Conservation (phyloP, 1,140 invertebrate species). For the Lithobius niger region DNA sequence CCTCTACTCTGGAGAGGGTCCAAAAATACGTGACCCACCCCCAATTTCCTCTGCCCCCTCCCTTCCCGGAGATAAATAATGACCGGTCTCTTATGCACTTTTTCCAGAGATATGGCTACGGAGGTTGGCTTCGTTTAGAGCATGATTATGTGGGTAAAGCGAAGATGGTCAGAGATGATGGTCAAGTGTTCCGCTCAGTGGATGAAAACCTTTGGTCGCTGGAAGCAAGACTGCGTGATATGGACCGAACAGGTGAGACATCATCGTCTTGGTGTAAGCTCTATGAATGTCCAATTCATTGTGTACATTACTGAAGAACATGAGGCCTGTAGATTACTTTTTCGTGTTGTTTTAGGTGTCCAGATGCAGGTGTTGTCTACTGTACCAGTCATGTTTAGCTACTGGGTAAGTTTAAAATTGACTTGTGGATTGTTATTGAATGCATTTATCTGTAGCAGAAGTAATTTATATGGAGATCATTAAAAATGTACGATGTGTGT, state of each 20-base stretch:
- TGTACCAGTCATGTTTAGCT: conserved; percentile 50
- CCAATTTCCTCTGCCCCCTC: too few relatives aligned
- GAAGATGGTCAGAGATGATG: conserved; percentile 42
- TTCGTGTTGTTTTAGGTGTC: conserved; percentile 36
- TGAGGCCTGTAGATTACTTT: conserved; percentile 6
- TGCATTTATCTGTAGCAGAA: too few relatives aligned
- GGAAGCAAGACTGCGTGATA: conserved; percentile 32
- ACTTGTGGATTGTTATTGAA: too few relatives aligned
- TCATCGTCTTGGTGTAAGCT: too few relatives aligned
- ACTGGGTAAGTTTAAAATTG: conserved; percentile 38
- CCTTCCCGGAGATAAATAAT: too few relatives aligned
- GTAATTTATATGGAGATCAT: too few relatives aligned
- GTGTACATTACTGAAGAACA: not conserved
- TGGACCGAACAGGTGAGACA: conserved; percentile 35
- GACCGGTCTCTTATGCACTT: too few relatives aligned
- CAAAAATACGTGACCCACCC: too few relatives aligned
- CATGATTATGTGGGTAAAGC: conserved; percentile 30
- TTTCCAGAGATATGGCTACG: conserved; percentile 41
- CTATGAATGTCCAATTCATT: too few relatives aligned
- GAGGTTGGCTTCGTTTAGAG: conserved; percentile 41
- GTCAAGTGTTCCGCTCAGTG: conserved; percentile 40
- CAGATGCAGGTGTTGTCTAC: conserved; percentile 46
- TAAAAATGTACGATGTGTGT: too few relatives aligned
- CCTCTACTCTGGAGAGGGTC: too few relatives aligned
- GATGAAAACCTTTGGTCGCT: conserved; percentile 42